Base-by-base conservation (phyloP, 2,888 invertebrate species). In the Drosophila barbarae region DNA sequence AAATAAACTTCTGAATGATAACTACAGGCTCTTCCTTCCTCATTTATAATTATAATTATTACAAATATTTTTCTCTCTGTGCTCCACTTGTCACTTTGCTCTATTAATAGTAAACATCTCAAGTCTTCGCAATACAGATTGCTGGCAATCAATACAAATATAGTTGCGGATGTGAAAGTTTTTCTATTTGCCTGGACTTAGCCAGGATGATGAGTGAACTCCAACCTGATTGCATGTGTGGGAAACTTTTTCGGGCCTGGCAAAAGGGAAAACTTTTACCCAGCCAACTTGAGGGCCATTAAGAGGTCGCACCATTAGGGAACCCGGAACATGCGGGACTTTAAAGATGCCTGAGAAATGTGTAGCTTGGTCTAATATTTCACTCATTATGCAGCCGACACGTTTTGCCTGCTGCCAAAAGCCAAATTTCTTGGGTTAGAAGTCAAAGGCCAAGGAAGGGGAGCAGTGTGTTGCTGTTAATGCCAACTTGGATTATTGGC, bases 61-160 rank as follows among this genome's bases (percentile, higher is more conserved):
- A 9, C 10, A 49, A 7, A 10, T 13, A 28, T 34, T 46, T 50
- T 50, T 51, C 39, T 64, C 52, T 56, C 39, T 26, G 52, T 59
- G 38, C 5, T 28, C 41, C 41, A 28, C 50, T 51, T 60, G 54
- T 47, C 50, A 26, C 53, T 55, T 50, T 42, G 21, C 47, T 42
- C 71, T 82, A 69, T 69, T 69, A 82, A 82, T 82, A 82, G 71
- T 54, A 51, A 51, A 46, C 50, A 64, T 64, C 35, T 55, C 39
- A 26, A 18, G 44, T 32, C 50, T n/a, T 36, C n/a, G 38, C 39
- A 30, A 59, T 47, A 58, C 53, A 53, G 69, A 71, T 74, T 69
- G 63, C 47, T 46, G 30, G 23, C 46, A 42, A 41, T 54, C 35
- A 46, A 65, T 64, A 57, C 53, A 52, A 38, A 65, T 64, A 46